Base-by-base conservation (phyloP, 2,888 invertebrate genomes). In the Bellardia pandia region DNA sequence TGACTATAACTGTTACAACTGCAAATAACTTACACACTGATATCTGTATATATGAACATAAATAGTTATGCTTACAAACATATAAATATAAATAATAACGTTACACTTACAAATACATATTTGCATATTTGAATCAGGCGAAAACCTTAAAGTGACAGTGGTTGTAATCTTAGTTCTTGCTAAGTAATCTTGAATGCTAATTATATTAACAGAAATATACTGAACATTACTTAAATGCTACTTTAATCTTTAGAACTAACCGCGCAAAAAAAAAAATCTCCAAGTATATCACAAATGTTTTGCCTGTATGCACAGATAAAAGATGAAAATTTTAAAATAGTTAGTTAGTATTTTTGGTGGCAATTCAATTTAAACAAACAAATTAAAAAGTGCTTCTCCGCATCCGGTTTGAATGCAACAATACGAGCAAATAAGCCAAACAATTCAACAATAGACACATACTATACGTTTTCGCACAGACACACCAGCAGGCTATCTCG, bases 331-430 rank as follows among this genome's bases (percentile, higher is more conserved):
- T 2, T 66, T 48, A 60, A 58, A 74, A 58, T 5, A 60, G 30
- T 74, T 71, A 62, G 33, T 53, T 69, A 62, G 62, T 60, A 60
- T 60, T 76, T 69, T 80, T 62, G 64, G 74, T 75, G 78, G 77
- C 86, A 85, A 86, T 86, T 88, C 82, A 85, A 85, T 86, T 86
- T 85, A 77, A 87, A 85, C 62, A 74, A 77, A 80, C 82, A 84
- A 85, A 37, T 77, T 85, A n/a, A 69, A 85, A 86, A 86, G 77
- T 85, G 86, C 81, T 86, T 84, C 87, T 86, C 23, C 23, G 23
- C 23, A 23, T 86, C 89, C 85, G 83, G 68, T 78, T 86, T 66
- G 53, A 85, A 69, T 86, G 74, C 62, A 81, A 79, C 69, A 74
- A 86, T 64, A 58, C 60, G 23, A 74, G 53, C 75, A 81, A 76